Evolutionary conservation across 2,888 invertebrate species (phyloP).

Genomic region (Dicyrtomina minuta): DNA sequence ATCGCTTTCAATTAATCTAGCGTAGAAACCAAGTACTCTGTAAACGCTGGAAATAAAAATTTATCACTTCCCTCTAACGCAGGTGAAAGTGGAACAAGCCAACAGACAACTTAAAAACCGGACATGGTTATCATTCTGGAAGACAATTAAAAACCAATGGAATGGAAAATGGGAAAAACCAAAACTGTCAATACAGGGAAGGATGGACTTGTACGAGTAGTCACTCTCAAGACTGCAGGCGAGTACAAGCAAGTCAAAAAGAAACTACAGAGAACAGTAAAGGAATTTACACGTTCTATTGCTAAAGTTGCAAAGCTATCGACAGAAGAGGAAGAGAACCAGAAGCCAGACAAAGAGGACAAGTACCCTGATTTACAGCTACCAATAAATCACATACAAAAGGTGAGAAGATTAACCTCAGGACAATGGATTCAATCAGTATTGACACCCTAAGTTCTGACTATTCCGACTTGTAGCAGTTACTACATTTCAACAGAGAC

Average conservation of each 20-base stretch:
- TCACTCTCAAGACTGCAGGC: slow-evolving; percentile 25
- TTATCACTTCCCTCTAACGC: slow-evolving; percentile 27
- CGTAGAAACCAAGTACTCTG: slow-evolving; percentile 30
- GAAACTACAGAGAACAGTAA: not conserved
- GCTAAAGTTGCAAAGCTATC: slow-evolving; percentile 7
- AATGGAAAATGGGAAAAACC: slow-evolving; percentile 34
- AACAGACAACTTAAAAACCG: slow-evolving; percentile 15
- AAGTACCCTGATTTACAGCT: not conserved
- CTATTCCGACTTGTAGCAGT: too few species aligned
- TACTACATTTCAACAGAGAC: too few species aligned
- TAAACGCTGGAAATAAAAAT: slow-evolving; percentile 37
- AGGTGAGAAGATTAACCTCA: too few species aligned
- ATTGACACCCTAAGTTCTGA: too few species aligned
- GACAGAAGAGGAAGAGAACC: not conserved
- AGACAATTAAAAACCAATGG: slow-evolving; percentile 19
- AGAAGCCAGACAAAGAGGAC: not conserved
- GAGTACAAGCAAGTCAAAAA: not conserved
- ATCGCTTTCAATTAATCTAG: slow-evolving; percentile 28
- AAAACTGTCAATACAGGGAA: slow-evolving; percentile 27
- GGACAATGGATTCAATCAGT: too few species aligned
- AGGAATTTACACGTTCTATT: not conserved
- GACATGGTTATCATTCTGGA: slow-evolving; percentile 37
- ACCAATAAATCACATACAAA: not conserved
- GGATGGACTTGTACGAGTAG: slow-evolving; percentile 33
- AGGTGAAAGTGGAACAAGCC: slow-evolving; percentile 21